Conservation (phyloP, 2,888 invertebrate genomes). For the Apotomis capreana region DNA sequence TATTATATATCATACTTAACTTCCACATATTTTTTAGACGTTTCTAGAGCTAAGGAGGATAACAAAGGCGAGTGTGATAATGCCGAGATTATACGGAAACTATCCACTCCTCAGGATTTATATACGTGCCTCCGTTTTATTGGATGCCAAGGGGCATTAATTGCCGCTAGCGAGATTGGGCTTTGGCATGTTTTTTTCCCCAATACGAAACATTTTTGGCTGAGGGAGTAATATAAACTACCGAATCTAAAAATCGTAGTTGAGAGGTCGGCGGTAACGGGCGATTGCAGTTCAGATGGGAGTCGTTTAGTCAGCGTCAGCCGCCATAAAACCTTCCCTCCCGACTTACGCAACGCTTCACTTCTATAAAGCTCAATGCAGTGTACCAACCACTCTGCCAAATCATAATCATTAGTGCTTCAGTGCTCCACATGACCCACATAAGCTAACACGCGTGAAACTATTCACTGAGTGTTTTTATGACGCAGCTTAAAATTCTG, state of each 20-base stretch:
- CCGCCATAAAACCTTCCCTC: slow-evolving; percentile 33
- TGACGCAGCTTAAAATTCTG: background rate
- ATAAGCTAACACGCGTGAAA: slow-evolving; percentile 23
- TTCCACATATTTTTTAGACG: slow-evolving; percentile 9
- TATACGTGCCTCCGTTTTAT: slow-evolving; percentile 39
- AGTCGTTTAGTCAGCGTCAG: slow-evolving; percentile 40
- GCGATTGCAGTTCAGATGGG: slow-evolving; percentile 43
- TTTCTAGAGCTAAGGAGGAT: background rate
- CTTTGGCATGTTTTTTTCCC: slow-evolving; percentile 29
- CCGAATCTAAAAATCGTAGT: slow-evolving; percentile 48
- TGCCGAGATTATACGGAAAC: slow-evolving; percentile 34
- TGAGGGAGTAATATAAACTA: slow-evolving; percentile 41
- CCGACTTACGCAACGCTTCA: slow-evolving; percentile 33
- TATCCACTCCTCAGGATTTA: slow-evolving; percentile 37
- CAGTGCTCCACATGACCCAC: slow-evolving; percentile 10
- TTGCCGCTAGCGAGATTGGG: slow-evolving; percentile 28
- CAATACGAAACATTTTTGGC: slow-evolving; percentile 10
- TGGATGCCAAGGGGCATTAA: slow-evolving; percentile 32
- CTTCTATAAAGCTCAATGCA: slow-evolving; percentile 32
- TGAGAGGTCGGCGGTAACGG: slow-evolving; percentile 45
- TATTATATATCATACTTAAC: slow-evolving; percentile 10
- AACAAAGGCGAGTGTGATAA: slow-evolving; percentile 18
- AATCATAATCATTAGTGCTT: slow-evolving; percentile 38
- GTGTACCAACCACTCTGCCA: slow-evolving; percentile 24
- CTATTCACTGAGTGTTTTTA: slow-evolving; percentile 13